Evolutionary conservation across 2,797 vertebrate genomes (phyloP), one percentile per base, ranked within the genome.

Genomic region (Enteromius thamalakanensis): DNA sequence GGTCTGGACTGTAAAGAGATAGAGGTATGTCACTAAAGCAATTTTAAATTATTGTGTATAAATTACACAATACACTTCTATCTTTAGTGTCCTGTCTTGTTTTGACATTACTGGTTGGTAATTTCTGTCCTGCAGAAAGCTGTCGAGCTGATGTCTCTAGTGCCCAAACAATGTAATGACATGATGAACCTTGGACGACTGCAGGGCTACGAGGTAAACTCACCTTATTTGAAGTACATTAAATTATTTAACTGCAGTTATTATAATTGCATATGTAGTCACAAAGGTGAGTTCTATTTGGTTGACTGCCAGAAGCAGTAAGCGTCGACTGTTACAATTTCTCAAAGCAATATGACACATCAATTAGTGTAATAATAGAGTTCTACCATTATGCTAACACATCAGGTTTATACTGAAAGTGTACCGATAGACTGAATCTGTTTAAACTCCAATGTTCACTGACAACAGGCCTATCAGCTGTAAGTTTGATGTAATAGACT

Each of bases 161-260:
- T 99, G 85, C 98, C 98, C 0, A 99, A 99, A 90, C 97, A 96
- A 85, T 99, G 98, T 92, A 99, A 99, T 64, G 97, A 99, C 91
- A 99, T 99, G 98, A 99, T 99, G 98, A 99, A 98, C 90, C 93
- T 99, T 87, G 98, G 98, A 49, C 96, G 98, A 29, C 94, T 99
- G 88, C 97, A 99, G 92, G 98, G 97, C 90, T 99, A 97, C 74
- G 98, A 99, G 97, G 98, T 97, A 91, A 77, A 37, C 14, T 45
- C 71, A 65, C 6, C 2, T 68, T 32, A 11, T n/a, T n/a, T 58
- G 21, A 58, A 1, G 21, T 58, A 11, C 9, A 11, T 58, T 58
- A 1, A 23, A 58, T 29, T 47, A 40, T 62, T 37, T 40, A 45
- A 64, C 40, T 64, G 9, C 3, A 47, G 65, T 79, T 17, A 34